Evolutionary conservation across 2,888 invertebrate genomes (phyloP).

Genomic region (Meta bourneti): DNA sequence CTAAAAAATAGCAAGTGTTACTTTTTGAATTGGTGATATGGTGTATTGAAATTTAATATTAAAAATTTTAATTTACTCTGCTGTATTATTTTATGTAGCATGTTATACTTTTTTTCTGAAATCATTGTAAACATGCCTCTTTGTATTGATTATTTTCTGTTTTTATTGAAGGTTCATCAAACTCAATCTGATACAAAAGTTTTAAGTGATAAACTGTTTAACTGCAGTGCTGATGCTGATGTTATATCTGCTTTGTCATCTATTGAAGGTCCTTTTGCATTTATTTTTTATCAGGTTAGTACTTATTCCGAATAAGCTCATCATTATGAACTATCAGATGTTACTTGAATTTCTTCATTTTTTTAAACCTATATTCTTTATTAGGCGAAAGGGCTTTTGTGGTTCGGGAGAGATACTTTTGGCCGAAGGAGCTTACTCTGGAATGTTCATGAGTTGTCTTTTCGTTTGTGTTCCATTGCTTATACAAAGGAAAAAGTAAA

Average conservation of each 20-base stretch:
- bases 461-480: conserved; percentile 55
- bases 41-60: background rate
- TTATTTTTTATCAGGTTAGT: conserved; percentile 86
- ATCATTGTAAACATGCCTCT: background rate
- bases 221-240: conserved; percentile 77
- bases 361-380: conserved; percentile 79
- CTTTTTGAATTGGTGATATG: background rate
- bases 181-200: conserved; percentile 79
- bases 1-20: background rate
- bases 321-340: conserved; percentile 77
- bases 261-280: conserved; percentile 91
- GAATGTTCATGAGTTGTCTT: conserved; percentile 76
- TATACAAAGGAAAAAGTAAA: conserved; percentile 21
- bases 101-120: background rate
- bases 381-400: conserved; percentile 84
- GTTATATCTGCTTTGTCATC: conserved; percentile 83
- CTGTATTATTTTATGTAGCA: background rate
- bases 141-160: background rate
- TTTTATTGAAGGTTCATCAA: conserved; percentile 2
- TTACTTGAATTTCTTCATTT: background rate
- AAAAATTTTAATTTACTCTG: background rate
- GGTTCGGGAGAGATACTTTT: conserved; percentile 91
- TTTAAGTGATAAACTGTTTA: conserved; percentile 79
- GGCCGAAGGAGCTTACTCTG: conserved; percentile 91
- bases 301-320: background rate